Conservation (phyloP, 2,113 vertebrate species). For the Catagonus wagneri region DNA sequence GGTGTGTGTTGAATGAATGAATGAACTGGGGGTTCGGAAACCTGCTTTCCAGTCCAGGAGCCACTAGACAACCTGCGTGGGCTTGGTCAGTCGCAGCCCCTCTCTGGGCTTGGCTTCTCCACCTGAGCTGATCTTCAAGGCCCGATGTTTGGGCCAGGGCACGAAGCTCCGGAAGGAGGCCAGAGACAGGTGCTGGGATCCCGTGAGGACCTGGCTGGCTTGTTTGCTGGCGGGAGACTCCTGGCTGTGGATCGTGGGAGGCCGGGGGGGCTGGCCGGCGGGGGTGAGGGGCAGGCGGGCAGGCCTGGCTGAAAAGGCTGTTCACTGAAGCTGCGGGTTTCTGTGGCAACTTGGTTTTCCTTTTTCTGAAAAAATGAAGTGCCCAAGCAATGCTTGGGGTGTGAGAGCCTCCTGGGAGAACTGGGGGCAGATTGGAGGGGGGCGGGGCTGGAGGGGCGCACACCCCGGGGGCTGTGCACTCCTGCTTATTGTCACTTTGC, state of each 20-base stretch:
- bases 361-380: background rate
- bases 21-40: background rate
- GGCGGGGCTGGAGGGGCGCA: background rate
- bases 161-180: background rate
- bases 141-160: fast-evolving
- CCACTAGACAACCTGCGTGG: background rate
- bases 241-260: background rate
- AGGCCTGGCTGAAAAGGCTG: background rate
- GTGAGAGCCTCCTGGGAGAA: background rate
- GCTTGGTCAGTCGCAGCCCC: background rate
- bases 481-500: background rate
- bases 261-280: background rate
- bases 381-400: background rate
- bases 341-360: background rate
- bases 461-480: fast-evolving
- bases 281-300: fast-evolving
- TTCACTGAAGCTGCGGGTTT: background rate
- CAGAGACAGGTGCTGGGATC: background rate
- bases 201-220: fast-evolving
- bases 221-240: too few relatives aligned
- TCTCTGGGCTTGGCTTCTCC: background rate
- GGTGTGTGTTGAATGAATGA: background rate
- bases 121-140: background rate
- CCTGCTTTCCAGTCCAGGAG: background rate
- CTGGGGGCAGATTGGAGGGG: fast-evolving